A percentile compares a stretch with the other conserved stretches of the same genome.
These are phyloP conservation scores for Rattus norvegicus DNA, from an alignment of 2,113 vertebrate species.

Conservation along the genomic window DNA sequence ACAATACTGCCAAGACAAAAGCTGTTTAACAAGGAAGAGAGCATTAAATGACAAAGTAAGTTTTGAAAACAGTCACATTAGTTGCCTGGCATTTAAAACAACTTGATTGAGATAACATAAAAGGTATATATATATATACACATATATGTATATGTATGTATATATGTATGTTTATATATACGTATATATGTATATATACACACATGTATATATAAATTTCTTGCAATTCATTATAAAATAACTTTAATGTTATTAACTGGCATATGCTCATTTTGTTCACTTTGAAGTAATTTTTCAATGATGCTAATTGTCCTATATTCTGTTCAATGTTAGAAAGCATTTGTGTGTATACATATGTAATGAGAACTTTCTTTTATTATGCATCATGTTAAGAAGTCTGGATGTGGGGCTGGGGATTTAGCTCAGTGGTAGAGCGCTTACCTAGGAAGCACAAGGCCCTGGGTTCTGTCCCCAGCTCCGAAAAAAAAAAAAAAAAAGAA, in stretches of 20 bases:
- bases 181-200: not conserved
- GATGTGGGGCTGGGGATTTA: no score
- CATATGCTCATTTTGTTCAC: not conserved
- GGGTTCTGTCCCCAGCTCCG: no score
- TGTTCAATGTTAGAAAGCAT: not conserved
- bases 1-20: not conserved
- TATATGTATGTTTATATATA: not conserved
- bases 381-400: not conserved
- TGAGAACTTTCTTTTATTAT: not conserved
- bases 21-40: no score
- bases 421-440: no score
- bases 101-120: not conserved
- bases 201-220: not conserved
- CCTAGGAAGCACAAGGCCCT: no score
- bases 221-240: not conserved
- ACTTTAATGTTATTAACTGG: not conserved
- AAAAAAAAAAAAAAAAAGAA: no score
- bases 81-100: not conserved
- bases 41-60: not conserved
- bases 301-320: not conserved
- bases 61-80: not conserved
- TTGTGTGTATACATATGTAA: no score
- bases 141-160: not conserved
- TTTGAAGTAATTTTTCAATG: not conserved
- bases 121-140: not conserved